A percentile compares a stretch with the other conserved stretches of the same genome.
These are phyloP conservation scores for Proteles cristata DNA, from an alignment of 2,113 vertebrate genomes.

Conservation along the genomic window DNA sequence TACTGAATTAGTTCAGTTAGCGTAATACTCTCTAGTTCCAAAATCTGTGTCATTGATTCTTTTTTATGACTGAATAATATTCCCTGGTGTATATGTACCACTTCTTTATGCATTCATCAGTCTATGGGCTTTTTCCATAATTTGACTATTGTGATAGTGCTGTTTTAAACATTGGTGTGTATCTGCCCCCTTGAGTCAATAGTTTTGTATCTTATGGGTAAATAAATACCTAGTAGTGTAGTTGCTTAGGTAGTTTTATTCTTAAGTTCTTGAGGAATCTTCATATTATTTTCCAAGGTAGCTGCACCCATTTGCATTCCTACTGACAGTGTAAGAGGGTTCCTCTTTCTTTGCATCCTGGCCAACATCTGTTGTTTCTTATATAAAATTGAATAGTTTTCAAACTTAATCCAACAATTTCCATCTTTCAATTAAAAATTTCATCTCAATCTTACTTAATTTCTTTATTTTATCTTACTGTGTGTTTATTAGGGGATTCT, in stretches of 20 bases:
- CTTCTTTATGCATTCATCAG: not conserved
- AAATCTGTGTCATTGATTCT: not conserved
- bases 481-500: not conserved
- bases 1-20: not conserved
- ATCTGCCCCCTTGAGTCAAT: not conserved
- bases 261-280: not conserved
- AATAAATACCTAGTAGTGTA: not conserved
- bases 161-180: not conserved
- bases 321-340: not conserved
- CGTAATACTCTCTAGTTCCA: not conserved
- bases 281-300: not conserved
- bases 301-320: not conserved
- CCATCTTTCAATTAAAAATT: not conserved
- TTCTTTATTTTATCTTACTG: not conserved
- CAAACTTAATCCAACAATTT: not conserved
- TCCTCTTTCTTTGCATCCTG: not conserved
- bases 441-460: not conserved
- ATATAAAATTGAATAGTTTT: not conserved
- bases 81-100: not conserved
- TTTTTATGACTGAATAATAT: not conserved
- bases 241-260: not conserved
- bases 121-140: not conserved
- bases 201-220: not conserved
- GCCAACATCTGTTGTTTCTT: not conserved
- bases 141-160: not conserved